Percentiles rank a stretch among this genome's conserved stretches.
phyloP scores from a whole-genome alignment of 1,140 invertebrate species.

The Teleogryllus occipitalis region DNA sequence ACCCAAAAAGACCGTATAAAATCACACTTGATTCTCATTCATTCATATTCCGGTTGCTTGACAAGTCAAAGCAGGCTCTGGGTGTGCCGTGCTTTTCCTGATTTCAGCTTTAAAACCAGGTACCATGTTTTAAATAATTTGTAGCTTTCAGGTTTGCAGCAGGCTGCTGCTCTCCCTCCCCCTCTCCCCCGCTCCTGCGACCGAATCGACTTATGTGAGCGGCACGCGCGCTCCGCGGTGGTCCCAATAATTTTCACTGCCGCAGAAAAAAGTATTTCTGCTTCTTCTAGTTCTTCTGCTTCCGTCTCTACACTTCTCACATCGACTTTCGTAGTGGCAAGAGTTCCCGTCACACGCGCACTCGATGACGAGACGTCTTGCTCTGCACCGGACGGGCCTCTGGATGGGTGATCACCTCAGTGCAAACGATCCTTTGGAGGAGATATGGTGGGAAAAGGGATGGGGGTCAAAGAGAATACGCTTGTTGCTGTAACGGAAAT shows the following conservation, averaged over 20 bases:
- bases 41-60: background rate
- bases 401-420: no score
- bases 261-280: no score
- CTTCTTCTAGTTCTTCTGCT: no score
- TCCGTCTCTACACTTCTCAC: no score
- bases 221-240: background rate
- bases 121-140: background rate
- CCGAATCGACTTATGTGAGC: background rate
- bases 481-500: no score
- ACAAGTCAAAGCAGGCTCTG: background rate
- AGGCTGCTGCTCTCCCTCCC: background rate
- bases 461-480: no score
- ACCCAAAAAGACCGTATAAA: background rate
- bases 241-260: background rate
- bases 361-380: no score
- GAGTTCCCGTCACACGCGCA: no score
- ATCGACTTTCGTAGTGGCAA: no score
- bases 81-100: background rate
- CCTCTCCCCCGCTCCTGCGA: background rate
- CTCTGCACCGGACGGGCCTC: no score
- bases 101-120: background rate
- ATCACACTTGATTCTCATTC: background rate
- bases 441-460: no score
- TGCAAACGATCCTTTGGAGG: no score
- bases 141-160: background rate